phyloP scores from a whole-genome alignment of 2,888 invertebrate genomes.

The Orchestes rusci region DNA sequence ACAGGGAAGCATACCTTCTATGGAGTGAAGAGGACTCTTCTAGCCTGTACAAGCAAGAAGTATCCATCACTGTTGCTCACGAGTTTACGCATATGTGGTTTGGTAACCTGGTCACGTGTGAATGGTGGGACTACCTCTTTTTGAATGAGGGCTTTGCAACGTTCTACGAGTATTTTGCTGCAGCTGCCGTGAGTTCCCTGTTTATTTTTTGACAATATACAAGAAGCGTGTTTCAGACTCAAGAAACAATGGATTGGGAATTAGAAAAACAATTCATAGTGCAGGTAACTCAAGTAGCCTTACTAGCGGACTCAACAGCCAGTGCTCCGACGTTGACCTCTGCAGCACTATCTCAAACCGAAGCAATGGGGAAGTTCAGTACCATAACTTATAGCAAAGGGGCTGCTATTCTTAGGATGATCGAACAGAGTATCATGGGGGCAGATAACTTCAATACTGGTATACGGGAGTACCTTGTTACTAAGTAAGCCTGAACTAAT shows the following conservation, averaged over 20 bases:
- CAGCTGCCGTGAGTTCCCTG: slow-evolving; percentile 21
- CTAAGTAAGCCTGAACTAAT: slow-evolving; percentile 10
- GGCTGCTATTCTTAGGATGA: slow-evolving; percentile 51
- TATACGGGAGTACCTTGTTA: slow-evolving; percentile 49
- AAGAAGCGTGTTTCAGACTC: not conserved
- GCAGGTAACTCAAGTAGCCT: slow-evolving; percentile 23
- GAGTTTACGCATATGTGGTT: slow-evolving; percentile 82
- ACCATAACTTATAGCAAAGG: slow-evolving; percentile 24
- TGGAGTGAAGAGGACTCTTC: slow-evolving; percentile 46
- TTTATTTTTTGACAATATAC: not conserved
- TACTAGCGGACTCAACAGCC: slow-evolving; percentile 21
- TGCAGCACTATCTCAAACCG: slow-evolving; percentile 45
- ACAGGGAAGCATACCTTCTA: slow-evolving; percentile 59
- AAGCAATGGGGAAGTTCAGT: slow-evolving; percentile 39
- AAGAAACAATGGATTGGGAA: slow-evolving; percentile 21
- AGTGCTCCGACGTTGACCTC: slow-evolving; percentile 49
- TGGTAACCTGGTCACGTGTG: slow-evolving; percentile 66
- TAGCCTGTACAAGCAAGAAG: slow-evolving; percentile 54
- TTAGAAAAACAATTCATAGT: slow-evolving; percentile 29
- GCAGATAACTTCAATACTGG: slow-evolving; percentile 47
- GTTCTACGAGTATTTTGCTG: slow-evolving; percentile 61
- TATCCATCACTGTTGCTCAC: slow-evolving; percentile 63
- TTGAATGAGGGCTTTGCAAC: slow-evolving; percentile 69
- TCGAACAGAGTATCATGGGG: slow-evolving; percentile 53
- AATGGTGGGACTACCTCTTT: slow-evolving; percentile 72